phyloP scores from a whole-genome alignment of 2,797 vertebrate species.

The Sebastes cheni region DNA sequence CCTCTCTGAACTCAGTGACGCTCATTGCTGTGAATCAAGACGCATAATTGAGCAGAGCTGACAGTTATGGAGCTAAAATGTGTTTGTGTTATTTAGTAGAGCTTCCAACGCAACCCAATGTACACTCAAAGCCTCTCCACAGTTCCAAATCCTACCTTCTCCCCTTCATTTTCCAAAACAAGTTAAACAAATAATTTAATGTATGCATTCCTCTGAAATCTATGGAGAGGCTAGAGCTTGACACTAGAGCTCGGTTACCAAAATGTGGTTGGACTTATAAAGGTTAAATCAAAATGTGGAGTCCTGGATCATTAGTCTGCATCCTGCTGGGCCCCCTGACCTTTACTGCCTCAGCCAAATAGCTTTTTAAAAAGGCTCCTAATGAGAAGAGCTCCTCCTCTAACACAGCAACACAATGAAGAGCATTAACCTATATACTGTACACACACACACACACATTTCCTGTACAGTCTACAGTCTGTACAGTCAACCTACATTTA shows the following conservation, averaged over 20 bases:
- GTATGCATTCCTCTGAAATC: not conserved
- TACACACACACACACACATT: not conserved
- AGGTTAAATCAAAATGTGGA: constrained; percentile 10
- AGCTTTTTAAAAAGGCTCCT: constrained; percentile 49
- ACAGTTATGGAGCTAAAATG: not conserved
- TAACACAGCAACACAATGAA: not conserved
- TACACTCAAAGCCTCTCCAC: not conserved
- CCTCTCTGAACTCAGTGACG: not conserved
- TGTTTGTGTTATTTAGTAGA: not conserved
- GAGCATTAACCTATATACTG: constrained; percentile 18
- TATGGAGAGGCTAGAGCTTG: not conserved
- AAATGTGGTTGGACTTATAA: not conserved
- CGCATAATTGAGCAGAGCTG: not conserved
- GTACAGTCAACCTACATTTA: not conserved
- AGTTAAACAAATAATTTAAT: not conserved
- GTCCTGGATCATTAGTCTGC: constrained; percentile 16
- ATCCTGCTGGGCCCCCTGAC: constrained; percentile 37
- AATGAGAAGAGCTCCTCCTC: constrained; percentile 26
- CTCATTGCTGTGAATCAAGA: not conserved
- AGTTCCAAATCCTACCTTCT: not conserved
- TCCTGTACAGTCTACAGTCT: not conserved
- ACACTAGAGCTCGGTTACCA: not conserved
- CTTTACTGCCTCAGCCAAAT: constrained; percentile 55
- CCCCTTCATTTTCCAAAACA: not conserved
- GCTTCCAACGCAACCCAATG: not conserved